Evolutionary conservation across 2,888 invertebrate genomes (phyloP), one percentile per base, ranked within the genome.

Genomic region (Idaea biselata): DNA sequence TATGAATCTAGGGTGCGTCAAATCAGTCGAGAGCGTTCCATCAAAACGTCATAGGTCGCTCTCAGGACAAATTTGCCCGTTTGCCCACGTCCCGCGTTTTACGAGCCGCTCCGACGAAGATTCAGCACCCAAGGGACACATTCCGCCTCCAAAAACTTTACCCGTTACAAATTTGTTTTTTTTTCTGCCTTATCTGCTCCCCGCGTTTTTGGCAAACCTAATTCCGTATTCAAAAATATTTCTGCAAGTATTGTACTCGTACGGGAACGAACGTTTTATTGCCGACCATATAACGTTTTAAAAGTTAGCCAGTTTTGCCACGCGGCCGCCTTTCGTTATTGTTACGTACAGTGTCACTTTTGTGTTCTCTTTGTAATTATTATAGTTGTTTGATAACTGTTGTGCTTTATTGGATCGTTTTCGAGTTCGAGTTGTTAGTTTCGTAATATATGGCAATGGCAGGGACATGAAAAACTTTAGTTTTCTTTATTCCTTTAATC

Each of bases 211-310:
- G 90, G 86, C 90, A 88, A 89, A 91, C 92, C 92, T 92, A 92
- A 92, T 92, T 92, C 91, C 86, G 92, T 92, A 92, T 92, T 92
- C 92, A 92, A 92, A 92, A 92, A 92, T 92, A 91, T 92, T 91
- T 91, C 88, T 88, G 88, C 91, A 86, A 91, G 91, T 91, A 91
- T 92, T 91, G 92, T 92, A 86, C 85, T 89, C 86, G 91, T 88
- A 90, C 88, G 86, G 78, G 82, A 87, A 83, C 86, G 84, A 87
- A 86, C 89, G 87, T 90, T 92, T 92, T 92, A 92, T 92, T 86
- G 84, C 90, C 83, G 86, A 74, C 87, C 90, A 87, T 92, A 92
- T 92, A 92, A 89, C 91, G 92, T 89, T 92, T 92, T 91, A 89
- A 91, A 92, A 92, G 88, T 91, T 92, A 82, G 86, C 80, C 88